Evolutionary conservation across 1,140 invertebrate genomes (phyloP), one percentile per base, ranked within the genome.

Genomic region (Calephelis nemesis): DNA sequence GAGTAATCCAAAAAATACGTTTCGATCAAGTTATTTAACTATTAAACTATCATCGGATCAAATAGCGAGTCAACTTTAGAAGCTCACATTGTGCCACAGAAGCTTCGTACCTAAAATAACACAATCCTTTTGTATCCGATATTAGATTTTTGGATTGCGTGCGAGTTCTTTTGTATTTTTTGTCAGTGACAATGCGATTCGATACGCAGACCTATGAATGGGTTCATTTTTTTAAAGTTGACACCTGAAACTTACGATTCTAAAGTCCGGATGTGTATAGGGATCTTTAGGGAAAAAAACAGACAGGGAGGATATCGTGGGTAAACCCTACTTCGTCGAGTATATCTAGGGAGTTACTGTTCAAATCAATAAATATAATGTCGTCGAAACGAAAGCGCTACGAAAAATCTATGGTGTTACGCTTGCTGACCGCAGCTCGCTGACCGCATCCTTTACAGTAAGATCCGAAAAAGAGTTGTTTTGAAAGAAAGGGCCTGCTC

Each of bases 131-230:
- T 89, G 82, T 87, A 47, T 63, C 58, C 45, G 77, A 82, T 87
- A 85, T 87, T 84, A 82, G 81, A 85, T 85, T 84, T 81, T 74
- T 67, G 76, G 82, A 87, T 88, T 87, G 83, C 87, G 79, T 83
- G 72, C 80, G 71, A 80, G 74, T 62, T 74, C 76, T 73, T 79
- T 90, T 88, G 79, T 88, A 71, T 80, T 74, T 80, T 78, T 68
- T 65, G 68, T 72, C 65, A 63, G 47, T 69, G 52, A 63, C 12
- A 58, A 48, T 65, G 78, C 75, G 77, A 84, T 85, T 82, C 82
- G 84, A 89, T 87, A 81, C 85, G 79, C 79, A 82, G 83, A 86
- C 81, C 62, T 80, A 70, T 84, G 77, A 79, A 81, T 83, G 77
- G 77, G 74, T 78, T 77, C 78, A 77, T 85, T 83, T 77, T 81